Conservation (phyloP, 2,888 invertebrate genomes). For the Phaedon cochleariae region DNA sequence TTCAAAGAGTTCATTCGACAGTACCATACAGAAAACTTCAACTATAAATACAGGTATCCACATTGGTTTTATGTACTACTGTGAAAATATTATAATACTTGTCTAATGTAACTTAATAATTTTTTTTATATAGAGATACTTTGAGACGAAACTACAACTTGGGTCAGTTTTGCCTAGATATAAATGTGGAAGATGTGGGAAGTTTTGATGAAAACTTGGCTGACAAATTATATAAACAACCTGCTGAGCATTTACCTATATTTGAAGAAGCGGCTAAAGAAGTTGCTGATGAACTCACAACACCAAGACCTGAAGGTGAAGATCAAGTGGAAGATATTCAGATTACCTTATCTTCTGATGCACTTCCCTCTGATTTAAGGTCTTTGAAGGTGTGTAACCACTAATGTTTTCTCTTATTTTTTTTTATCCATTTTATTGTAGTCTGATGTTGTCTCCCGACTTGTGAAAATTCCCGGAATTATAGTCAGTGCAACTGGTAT, state of each 20-base stretch:
- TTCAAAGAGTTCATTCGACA: conserved; percentile 96
- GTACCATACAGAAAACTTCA: conserved; percentile 95
- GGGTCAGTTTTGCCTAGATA: conserved; percentile 87
- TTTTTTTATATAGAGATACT: conserved; percentile 75
- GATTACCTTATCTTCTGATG: conserved; percentile 85
- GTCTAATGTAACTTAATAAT: conserved; percentile 5
- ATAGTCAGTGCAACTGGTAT: conserved; percentile 93
- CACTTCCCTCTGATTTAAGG: conserved; percentile 81
- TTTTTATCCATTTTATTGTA: conserved; percentile 59
- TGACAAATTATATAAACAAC: conserved; percentile 90
- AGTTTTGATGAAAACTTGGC: conserved; percentile 93
- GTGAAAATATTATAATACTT: background rate
- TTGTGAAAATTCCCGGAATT: conserved; percentile 96
- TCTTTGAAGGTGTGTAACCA: conserved; percentile 77
- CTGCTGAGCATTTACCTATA: conserved; percentile 90
- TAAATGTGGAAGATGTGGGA: conserved; percentile 92
- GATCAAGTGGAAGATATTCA: conserved; percentile 92
- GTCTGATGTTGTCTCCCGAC: conserved; percentile 91
- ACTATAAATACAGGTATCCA: conserved; percentile 91
- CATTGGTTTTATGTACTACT: background rate
- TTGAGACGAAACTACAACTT: conserved; percentile 93
- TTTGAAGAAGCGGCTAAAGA: conserved; percentile 97
- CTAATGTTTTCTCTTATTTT: background rate
- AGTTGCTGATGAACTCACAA: conserved; percentile 95
- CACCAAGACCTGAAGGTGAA: conserved; percentile 90